phyloP scores from a whole-genome alignment of 2,113 vertebrate genomes.

The Otolemur garnettii region DNA sequence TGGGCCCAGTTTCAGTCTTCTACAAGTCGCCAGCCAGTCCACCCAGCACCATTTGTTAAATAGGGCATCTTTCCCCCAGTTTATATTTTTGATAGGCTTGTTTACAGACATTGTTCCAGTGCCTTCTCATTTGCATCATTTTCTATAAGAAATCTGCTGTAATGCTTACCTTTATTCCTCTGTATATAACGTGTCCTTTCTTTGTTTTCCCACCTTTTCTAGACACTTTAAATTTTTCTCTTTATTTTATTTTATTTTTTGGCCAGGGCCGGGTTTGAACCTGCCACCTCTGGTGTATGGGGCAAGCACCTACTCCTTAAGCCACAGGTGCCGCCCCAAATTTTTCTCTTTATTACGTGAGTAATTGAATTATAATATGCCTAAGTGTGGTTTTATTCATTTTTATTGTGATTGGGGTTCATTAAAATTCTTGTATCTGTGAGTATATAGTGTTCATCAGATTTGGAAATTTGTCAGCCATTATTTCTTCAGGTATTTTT shows the following conservation, averaged over 20 bases:
- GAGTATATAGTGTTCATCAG: background rate
- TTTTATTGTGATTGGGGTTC: background rate
- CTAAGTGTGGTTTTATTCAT: background rate
- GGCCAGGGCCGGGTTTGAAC: no score
- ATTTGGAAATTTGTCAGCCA: background rate
- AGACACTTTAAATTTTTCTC: background rate
- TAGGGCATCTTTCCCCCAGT: no score
- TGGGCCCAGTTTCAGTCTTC: no score
- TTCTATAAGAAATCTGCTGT: background rate
- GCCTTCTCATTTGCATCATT: background rate
- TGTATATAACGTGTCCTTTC: background rate
- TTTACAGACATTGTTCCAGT: background rate
- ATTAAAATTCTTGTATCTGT: background rate
- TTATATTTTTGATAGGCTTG: no score
- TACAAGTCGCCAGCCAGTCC: no score
- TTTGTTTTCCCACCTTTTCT: background rate
- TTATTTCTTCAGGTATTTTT: background rate
- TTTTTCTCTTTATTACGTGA: background rate
- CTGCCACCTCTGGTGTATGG: no score
- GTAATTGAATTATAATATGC: background rate
- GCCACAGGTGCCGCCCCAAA: background rate
- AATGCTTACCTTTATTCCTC: background rate
- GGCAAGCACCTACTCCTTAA: no score
- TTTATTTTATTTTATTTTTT: background rate
- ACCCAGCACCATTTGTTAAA: no score